These are phyloP conservation scores for Pseudorasbora parva DNA, from an alignment of 2,113 vertebrate species.

Conservation along the genomic window DNA sequence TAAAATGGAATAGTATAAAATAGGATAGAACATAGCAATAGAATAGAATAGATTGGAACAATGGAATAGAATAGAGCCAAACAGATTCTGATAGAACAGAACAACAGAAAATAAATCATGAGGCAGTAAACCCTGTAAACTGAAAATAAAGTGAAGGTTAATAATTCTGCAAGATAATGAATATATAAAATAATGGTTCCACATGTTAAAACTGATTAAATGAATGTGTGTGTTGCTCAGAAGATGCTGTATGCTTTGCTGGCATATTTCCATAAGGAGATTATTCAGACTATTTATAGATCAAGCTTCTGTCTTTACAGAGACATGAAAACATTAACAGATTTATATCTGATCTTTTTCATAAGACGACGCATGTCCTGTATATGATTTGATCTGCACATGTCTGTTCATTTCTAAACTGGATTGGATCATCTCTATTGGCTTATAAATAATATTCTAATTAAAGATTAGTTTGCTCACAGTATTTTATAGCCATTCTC, in stretches of 20 bases:
- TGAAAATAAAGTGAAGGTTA: neutral
- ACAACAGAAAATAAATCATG: neutral
- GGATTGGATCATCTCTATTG: neutral
- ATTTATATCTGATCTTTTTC: neutral
- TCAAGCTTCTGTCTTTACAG: neutral
- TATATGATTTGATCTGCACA: neutral
- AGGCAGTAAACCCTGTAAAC: neutral
- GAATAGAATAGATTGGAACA: too few relatives aligned
- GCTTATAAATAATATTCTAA: neutral
- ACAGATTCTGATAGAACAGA: too few relatives aligned
- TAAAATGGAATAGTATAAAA: too few relatives aligned
- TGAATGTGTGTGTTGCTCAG: neutral
- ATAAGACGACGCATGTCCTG: neutral
- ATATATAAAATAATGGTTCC: neutral
- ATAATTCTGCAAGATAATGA: too few relatives aligned
- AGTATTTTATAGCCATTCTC: neutral
- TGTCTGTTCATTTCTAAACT: neutral
- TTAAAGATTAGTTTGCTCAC: neutral
- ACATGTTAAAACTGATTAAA: neutral
- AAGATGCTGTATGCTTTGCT: neutral
- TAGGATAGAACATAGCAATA: too few relatives aligned
- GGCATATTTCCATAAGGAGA: neutral
- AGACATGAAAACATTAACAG: neutral
- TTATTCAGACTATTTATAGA: slow-evolving; percentile 8
- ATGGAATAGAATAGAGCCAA: too few relatives aligned